Evolutionary conservation across 2,888 invertebrate species (phyloP).

Genomic region (Cybosia mesomella): DNA sequence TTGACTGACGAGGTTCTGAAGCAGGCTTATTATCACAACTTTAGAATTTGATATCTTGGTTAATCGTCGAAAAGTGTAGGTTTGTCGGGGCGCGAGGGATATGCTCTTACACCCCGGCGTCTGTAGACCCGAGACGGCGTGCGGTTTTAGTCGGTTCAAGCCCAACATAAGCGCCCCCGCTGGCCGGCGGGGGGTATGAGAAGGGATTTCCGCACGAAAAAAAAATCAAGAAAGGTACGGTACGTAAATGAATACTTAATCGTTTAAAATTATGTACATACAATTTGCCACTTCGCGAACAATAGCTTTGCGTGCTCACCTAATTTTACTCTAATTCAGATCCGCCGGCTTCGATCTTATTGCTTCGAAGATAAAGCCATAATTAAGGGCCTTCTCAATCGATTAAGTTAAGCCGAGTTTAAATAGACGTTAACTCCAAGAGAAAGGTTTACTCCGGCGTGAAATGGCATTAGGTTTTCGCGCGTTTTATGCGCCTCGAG

Average conservation of each 20-base stretch:
- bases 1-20: no score
- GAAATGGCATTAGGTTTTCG: constrained; percentile 87
- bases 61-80: not conserved
- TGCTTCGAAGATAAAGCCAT: constrained; percentile 83
- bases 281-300: constrained; percentile 13
- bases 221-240: no score
- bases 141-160: no score
- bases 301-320: constrained; percentile 47
- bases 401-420: constrained; percentile 86
- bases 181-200: no score
- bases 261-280: not conserved
- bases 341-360: constrained; percentile 67
- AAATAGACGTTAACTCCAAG: constrained; percentile 85
- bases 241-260: no score
- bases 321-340: constrained; percentile 76
- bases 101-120: no score
- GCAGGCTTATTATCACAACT: not conserved
- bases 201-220: no score
- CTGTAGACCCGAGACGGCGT: no score
- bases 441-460: constrained; percentile 87
- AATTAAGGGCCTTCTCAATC: constrained; percentile 86
- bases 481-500: constrained; percentile 79
- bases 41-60: not conserved
- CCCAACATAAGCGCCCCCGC: no score
- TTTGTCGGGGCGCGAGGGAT: no score